phyloP scores from a whole-genome alignment of 1,140 invertebrate species.

The Ceratina japonica region DNA sequence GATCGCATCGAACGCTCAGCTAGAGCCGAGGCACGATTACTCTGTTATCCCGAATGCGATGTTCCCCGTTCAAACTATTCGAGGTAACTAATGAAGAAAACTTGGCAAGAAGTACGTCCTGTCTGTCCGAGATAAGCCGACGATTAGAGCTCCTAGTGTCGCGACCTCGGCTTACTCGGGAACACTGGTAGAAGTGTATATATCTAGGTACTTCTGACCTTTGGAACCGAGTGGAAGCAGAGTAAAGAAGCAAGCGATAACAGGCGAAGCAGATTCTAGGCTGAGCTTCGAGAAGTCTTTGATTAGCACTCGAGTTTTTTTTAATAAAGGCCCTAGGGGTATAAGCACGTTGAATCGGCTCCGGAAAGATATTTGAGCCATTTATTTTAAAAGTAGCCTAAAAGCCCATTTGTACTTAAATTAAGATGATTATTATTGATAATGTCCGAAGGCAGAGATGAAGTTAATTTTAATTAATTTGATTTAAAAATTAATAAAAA shows the following conservation, averaged over 20 bases:
- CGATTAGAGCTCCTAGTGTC: constrained; percentile 63
- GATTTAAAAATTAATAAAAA: too few species aligned
- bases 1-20: not conserved
- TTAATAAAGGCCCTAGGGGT: too few species aligned
- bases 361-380: too few species aligned
- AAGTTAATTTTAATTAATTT: too few species aligned
- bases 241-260: not conserved
- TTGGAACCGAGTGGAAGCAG: not conserved
- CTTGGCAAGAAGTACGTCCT: not conserved
- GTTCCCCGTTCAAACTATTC: not conserved
- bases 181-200: constrained; percentile 4
- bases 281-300: too few species aligned
- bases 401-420: too few species aligned
- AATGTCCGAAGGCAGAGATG: too few species aligned
- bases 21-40: not conserved
- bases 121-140: constrained; percentile 64
- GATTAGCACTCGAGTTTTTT: too few species aligned
- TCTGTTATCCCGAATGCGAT: not conserved
- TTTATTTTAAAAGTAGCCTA: too few species aligned
- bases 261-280: not conserved
- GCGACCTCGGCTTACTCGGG: constrained; percentile 66
- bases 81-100: not conserved
- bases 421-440: too few species aligned
- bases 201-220: too few species aligned
- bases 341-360: too few species aligned